phyloP scores from a whole-genome alignment of 1,140 invertebrate species.

The Andricus grossulariae region DNA sequence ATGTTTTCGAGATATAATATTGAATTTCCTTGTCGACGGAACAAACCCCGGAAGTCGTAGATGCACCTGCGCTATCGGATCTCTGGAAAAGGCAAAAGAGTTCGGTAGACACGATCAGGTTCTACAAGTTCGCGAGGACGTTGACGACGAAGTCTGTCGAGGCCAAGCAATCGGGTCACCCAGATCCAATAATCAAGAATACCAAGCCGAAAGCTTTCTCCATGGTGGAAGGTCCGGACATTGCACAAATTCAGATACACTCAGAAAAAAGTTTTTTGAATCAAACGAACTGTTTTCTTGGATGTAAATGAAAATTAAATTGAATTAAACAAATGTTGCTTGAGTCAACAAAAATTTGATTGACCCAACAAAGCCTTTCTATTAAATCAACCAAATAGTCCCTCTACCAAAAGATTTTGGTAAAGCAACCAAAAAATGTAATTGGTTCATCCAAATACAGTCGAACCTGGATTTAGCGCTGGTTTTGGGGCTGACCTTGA shows the following conservation, averaged over 20 bases:
- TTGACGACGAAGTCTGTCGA: slow-evolving; percentile 47
- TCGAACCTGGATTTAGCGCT: no score
- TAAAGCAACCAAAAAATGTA: no score
- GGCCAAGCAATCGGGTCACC: slow-evolving; percentile 70
- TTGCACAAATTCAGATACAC: background rate
- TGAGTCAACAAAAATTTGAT: no score
- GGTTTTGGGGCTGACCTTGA: no score
- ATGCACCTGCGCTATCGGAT: slow-evolving; percentile 15
- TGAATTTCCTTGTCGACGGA: slow-evolving; percentile 4
- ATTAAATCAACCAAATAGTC: no score
- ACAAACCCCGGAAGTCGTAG: slow-evolving; percentile 6
- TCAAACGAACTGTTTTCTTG: no score
- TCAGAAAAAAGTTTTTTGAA: no score
- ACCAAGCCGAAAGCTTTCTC: slow-evolving; percentile 67
- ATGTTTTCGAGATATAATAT: background rate
- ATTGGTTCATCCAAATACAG: no score
- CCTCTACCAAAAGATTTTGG: no score
- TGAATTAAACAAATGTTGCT: no score
- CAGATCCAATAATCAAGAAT: slow-evolving; percentile 69
- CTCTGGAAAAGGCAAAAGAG: slow-evolving; percentile 35
- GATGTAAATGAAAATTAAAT: no score
- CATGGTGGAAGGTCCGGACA: slow-evolving; percentile 39
- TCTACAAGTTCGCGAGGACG: slow-evolving; percentile 35
- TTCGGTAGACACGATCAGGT: slow-evolving; percentile 31
- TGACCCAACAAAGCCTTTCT: no score